phyloP scores from a whole-genome alignment of 2,888 invertebrate species.

The Polia nebulosa region DNA sequence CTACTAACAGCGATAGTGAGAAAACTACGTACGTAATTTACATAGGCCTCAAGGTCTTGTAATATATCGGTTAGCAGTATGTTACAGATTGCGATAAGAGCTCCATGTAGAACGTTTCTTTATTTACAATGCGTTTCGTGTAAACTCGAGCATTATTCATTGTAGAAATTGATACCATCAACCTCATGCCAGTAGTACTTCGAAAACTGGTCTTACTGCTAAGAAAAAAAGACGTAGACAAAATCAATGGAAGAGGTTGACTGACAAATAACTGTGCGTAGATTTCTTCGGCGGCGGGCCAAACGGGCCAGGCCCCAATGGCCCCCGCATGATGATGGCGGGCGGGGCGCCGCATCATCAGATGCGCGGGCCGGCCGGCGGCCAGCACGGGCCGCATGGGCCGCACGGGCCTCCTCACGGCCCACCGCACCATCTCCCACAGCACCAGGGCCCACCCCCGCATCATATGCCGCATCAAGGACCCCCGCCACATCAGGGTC shows the following conservation, averaged over 20 bases:
- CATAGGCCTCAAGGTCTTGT: constrained; percentile 5
- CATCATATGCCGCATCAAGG: constrained; percentile 87
- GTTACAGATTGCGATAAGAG: constrained; percentile 37
- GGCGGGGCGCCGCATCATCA: constrained; percentile 68
- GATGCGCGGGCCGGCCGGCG: constrained; percentile 67
- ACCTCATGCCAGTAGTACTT: neutral
- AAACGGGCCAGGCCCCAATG: constrained; percentile 88
- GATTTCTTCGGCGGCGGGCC: constrained; percentile 89
- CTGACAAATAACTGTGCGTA: constrained; percentile 56
- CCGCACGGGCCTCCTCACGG: constrained; percentile 85
- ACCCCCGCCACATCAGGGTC: constrained; percentile 90
- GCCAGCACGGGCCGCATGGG: constrained; percentile 82
- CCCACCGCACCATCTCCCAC: constrained; percentile 85
- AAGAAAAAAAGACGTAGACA: neutral
- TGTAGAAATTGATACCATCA: constrained; percentile 1
- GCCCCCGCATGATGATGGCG: constrained; percentile 81
- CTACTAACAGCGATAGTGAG: constrained; percentile 10
- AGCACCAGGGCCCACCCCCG: constrained; percentile 87
- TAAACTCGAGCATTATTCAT: constrained; percentile 14
- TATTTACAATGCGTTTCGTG: neutral
- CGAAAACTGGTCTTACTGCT: neutral
- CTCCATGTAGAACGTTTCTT: constrained; percentile 6
- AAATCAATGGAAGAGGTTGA: constrained; percentile 1
- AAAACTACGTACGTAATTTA: neutral
- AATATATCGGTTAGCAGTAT: constrained; percentile 8